A percentile compares a stretch with the other conserved stretches of the same genome.
phyloP scores from a whole-genome alignment of 2,113 vertebrate species.

The Pipra filicauda region DNA sequence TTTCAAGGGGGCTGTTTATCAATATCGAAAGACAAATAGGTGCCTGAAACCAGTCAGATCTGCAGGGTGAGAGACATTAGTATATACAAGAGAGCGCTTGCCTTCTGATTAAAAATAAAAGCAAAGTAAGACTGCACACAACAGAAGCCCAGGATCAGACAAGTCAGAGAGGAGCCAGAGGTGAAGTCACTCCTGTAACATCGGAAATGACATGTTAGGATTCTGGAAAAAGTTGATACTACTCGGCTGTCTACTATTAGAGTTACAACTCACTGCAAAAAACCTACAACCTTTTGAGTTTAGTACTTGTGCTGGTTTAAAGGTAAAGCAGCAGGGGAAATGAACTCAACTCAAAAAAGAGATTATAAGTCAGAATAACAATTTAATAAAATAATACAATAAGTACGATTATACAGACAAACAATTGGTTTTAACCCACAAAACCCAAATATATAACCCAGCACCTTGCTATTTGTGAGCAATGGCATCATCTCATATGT shows the following conservation, averaged over 20 bases:
- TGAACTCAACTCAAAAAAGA: too few species aligned
- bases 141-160: background rate
- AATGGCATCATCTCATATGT: background rate
- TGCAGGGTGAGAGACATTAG: background rate
- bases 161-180: background rate
- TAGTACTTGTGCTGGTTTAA: background rate
- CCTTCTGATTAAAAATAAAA: background rate
- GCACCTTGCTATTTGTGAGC: background rate
- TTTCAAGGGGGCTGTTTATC: constrained; percentile 23
- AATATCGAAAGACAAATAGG: background rate
- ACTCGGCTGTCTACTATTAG: background rate
- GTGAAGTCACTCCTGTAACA: background rate
- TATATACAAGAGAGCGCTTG: background rate
- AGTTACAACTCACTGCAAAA: background rate
- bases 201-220: background rate
- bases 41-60: background rate
- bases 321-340: too few species aligned
- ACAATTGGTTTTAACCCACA: too few species aligned
- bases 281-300: background rate
- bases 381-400: too few species aligned
- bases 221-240: background rate
- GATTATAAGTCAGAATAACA: too few species aligned
- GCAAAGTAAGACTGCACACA: constrained; percentile 6
- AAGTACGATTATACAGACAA: too few species aligned
- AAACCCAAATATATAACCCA: too few species aligned